Evolutionary conservation across 2,888 invertebrate genomes (phyloP), one percentile per base, ranked within the genome.

Genomic region (Spodoptera exigua): DNA sequence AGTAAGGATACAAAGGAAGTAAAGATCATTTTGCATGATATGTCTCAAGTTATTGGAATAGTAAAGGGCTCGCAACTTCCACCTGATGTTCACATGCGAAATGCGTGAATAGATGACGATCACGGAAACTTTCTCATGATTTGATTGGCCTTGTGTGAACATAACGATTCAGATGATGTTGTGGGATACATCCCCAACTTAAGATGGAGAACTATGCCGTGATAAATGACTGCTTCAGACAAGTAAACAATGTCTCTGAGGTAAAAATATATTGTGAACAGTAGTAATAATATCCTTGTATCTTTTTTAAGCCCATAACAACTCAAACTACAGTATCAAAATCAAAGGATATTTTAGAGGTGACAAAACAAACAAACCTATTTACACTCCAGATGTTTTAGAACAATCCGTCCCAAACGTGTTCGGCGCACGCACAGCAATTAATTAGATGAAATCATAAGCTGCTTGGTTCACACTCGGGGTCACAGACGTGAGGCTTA

Each of bases 401-500:
- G 34, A 57, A 67, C 27, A 52, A 55, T 48, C 36, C 41, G 7
- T 49, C 18, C 4, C 14, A 54, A 63, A 51, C n/a, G 14, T 34
- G 51, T 66, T 37, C 13, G 14, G 13, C 53, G 21, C 34, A 45
- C 27, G 64, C 40, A 49, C 48, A 63, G 53, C 46, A 21, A 78
- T 75, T 75, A 74, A 80, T 76, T 71, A 77, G 69, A 75, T 72
- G 77, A 71, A 76, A 76, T 79, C 76, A 64, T 62, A 78, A 80
- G 43, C 53, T 74, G 47, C 52, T 47, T 61, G 69, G 74, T 76
- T 79, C 75, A 77, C 45, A 52, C 51, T 16, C 60, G 54, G 60
- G 76, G 74, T 76, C 53, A 54, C 39, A 67, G 65, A 74, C 64
- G 65, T 66, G 67, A 71, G 69, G 59, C 72, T 64, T 54, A 54